These are phyloP conservation scores for Proterorhinus semilunaris DNA, from an alignment of 2,113 vertebrate genomes.

Conservation along the genomic window DNA sequence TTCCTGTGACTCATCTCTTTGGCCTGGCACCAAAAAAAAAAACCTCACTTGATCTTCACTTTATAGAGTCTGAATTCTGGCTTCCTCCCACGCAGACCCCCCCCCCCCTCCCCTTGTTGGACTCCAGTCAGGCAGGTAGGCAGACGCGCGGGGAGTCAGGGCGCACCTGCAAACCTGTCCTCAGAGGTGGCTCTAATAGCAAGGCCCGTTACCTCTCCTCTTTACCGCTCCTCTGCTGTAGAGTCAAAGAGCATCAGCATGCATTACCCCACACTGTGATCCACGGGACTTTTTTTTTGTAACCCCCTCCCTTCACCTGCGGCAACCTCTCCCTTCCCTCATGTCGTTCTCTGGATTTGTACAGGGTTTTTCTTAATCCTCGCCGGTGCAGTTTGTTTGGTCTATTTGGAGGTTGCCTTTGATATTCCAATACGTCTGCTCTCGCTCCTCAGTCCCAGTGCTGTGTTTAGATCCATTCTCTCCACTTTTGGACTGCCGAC, in stretches of 20 bases:
- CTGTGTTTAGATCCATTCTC: constrained; percentile 5
- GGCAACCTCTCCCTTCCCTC: constrained; percentile 15
- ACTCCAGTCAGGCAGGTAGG: constrained; percentile 17
- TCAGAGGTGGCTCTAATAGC: constrained; percentile 39
- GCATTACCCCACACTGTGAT: constrained; percentile 48
- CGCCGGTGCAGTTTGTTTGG: constrained; percentile 26
- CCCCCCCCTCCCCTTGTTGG: too few species aligned
- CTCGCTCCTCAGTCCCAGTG: constrained; percentile 8
- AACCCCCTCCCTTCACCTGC: constrained; percentile 22
- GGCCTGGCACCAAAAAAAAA: constrained; percentile 39
- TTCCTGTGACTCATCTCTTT: constrained; percentile 71
- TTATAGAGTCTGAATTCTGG: constrained; percentile 38
- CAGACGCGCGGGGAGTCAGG: constrained; percentile 4
- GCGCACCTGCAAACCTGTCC: constrained; percentile 42
- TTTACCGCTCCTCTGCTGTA: constrained; percentile 31
- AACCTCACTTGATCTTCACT: constrained; percentile 43
- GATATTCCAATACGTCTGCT: constrained; percentile 46
- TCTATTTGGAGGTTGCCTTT: constrained; percentile 32
- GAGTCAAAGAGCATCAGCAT: constrained; percentile 56
- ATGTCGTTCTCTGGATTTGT: constrained; percentile 45
- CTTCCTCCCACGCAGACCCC: constrained; percentile 47
- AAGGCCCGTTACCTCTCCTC: constrained; percentile 30
- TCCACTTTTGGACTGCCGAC: constrained; percentile 15
- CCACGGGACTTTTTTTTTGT: constrained; percentile 29
- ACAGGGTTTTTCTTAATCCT: constrained; percentile 49